Percentiles rank a stretch among this genome's conserved stretches.
These are phyloP conservation scores for Crocuta crocuta DNA, from an alignment of 2,113 vertebrate species.

Conservation along the genomic window DNA sequence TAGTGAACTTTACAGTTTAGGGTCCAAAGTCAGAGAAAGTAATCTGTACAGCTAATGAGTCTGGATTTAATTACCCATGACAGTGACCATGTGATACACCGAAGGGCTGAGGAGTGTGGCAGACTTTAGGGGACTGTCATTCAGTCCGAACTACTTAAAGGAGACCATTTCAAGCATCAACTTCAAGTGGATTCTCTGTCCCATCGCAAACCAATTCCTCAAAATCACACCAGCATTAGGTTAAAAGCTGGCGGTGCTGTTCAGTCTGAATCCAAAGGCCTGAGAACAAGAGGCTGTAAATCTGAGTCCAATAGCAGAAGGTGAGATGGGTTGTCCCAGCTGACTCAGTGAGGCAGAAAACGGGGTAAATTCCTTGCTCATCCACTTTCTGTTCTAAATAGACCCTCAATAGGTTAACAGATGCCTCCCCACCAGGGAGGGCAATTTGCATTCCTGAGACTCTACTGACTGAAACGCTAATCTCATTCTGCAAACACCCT, in stretches of 20 bases:
- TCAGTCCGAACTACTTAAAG: no score
- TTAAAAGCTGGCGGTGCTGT: not conserved
- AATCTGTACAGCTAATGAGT: not conserved
- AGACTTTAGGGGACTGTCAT: not conserved
- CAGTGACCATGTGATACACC: not conserved
- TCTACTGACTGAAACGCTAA: not conserved
- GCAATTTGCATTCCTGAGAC: not conserved
- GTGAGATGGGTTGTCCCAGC: not conserved
- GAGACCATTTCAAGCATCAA: no score
- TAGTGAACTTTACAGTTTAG: not conserved
- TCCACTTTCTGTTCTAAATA: not conserved
- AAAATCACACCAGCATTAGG: not conserved
- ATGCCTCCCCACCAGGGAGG: not conserved
- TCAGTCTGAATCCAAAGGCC: not conserved
- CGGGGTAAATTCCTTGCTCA: not conserved
- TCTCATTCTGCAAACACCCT: not conserved
- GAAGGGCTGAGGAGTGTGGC: not conserved
- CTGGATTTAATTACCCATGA: not conserved
- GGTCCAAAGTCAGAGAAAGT: not conserved
- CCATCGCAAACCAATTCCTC: no score
- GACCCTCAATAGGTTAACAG: not conserved
- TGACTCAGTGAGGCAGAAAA: not conserved
- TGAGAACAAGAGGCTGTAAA: not conserved
- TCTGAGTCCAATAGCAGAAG: not conserved
- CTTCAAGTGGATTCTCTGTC: no score